These are phyloP conservation scores for Drosophila oshimai DNA, from an alignment of 1,140 invertebrate species.

Conservation along the genomic window DNA sequence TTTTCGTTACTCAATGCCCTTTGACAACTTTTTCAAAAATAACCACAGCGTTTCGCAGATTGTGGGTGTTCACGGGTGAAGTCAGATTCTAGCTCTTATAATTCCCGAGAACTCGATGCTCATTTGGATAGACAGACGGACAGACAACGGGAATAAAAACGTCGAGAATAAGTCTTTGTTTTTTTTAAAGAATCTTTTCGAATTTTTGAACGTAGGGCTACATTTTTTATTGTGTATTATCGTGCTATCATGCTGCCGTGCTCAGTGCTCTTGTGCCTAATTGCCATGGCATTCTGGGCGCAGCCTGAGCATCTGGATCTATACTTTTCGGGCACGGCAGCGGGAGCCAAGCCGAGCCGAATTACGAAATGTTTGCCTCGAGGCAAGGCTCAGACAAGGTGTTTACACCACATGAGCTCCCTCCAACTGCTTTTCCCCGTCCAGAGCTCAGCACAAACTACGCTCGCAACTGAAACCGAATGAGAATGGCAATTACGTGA, in stretches of 20 bases:
- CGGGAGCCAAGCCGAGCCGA: conserved; percentile 26
- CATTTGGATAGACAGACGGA: too few species aligned
- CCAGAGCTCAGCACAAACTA: conserved; percentile 13
- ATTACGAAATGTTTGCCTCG: conserved; percentile 33
- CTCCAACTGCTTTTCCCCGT: background rate
- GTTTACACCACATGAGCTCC: conserved; percentile 33
- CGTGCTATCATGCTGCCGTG: conserved; percentile 6
- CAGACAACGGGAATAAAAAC: too few species aligned
- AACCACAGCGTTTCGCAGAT: too few species aligned
- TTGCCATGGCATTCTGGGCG: conserved; percentile 45
- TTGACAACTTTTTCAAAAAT: too few species aligned
- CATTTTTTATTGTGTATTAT: conserved; percentile 4
- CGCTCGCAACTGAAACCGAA: conserved; percentile 31
- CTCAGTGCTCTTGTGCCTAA: conserved; percentile 24
- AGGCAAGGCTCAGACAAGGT: conserved; percentile 32
- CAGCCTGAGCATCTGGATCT: conserved; percentile 32
- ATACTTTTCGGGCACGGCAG: conserved; percentile 30
- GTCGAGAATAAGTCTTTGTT: too few species aligned
- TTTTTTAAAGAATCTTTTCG: too few species aligned
- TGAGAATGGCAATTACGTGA: conserved; percentile 47
- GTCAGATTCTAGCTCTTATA: too few species aligned
- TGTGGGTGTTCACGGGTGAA: too few species aligned
- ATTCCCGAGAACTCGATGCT: too few species aligned
- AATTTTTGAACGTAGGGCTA: too few species aligned
- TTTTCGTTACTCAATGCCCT: too few species aligned